phyloP scores from a whole-genome alignment of 1,140 invertebrate genomes.

The Homalodisca vitripennis region DNA sequence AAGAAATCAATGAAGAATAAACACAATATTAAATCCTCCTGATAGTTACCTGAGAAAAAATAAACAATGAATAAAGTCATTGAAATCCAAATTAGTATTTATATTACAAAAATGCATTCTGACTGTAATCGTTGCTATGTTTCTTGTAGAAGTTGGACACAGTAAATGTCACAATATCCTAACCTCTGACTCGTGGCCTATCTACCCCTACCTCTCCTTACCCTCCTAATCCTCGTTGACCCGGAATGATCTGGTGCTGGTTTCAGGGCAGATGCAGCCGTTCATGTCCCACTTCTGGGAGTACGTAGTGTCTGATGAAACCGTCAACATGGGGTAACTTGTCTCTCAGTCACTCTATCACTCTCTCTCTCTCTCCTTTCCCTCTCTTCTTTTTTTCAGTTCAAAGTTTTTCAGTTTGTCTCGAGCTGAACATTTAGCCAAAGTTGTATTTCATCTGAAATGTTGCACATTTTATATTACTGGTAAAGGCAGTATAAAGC shows the following conservation, averaged over 20 bases:
- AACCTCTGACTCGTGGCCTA: no score
- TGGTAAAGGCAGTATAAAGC: neutral
- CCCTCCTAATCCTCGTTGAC: neutral
- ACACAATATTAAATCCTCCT: no score
- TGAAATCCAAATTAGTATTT: no score
- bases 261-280: constrained; percentile 86
- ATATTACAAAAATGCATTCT: no score
- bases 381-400: constrained; percentile 31
- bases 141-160: no score
- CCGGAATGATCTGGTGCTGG: constrained; percentile 6
- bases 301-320: constrained; percentile 69
- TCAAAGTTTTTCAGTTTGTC: constrained; percentile 22
- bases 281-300: constrained; percentile 91
- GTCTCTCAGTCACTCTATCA: constrained; percentile 20
- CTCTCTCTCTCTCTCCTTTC: constrained; percentile 26
- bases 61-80: no score
- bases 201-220: neutral
- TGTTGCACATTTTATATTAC: neutral
- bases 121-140: no score
- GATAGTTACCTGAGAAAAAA: no score
- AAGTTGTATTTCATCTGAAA: neutral
- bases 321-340: constrained; percentile 58
- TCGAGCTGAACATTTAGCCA: neutral
- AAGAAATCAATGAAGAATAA: no score
- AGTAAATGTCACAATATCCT: no score